Evolutionary conservation across 2,113 vertebrate species (phyloP).

Genomic region (Pseudopipra pipra): DNA sequence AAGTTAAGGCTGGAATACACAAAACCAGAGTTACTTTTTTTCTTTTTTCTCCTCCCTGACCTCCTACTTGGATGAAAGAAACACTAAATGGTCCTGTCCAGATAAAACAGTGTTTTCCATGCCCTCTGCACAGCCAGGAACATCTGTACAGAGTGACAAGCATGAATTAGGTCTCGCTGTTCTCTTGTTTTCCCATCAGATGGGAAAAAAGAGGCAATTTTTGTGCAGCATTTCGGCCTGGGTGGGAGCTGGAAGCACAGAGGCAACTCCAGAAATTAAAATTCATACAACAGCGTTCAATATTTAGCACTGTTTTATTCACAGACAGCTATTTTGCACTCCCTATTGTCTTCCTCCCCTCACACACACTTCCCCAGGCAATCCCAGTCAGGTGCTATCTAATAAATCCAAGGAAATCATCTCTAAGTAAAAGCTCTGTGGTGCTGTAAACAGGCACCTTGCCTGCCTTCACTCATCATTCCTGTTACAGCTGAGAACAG

Average conservation of each 20-base stretch:
- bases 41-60: background rate
- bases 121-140: background rate
- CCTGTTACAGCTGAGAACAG: background rate
- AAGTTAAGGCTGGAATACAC: background rate
- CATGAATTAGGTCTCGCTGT: background rate
- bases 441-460: too few relatives aligned
- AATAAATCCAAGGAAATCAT: background rate
- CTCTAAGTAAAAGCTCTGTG: background rate
- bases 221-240: rapidly evolving
- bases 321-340: background rate
- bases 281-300: background rate
- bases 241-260: background rate
- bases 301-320: background rate
- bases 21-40: background rate
- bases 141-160: background rate
- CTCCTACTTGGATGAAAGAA: background rate
- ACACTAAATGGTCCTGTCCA: background rate
- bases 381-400: background rate
- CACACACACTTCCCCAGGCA: background rate
- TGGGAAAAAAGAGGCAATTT: background rate
- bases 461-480: background rate
- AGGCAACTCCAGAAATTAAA: background rate
- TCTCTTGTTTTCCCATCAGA: background rate
- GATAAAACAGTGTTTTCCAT: background rate
- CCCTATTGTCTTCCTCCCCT: background rate